A percentile compares a stretch with the other conserved stretches of the same genome.
Conservation (phyloP, 2,113 vertebrate species). For the Dicaeum eximium region DNA sequence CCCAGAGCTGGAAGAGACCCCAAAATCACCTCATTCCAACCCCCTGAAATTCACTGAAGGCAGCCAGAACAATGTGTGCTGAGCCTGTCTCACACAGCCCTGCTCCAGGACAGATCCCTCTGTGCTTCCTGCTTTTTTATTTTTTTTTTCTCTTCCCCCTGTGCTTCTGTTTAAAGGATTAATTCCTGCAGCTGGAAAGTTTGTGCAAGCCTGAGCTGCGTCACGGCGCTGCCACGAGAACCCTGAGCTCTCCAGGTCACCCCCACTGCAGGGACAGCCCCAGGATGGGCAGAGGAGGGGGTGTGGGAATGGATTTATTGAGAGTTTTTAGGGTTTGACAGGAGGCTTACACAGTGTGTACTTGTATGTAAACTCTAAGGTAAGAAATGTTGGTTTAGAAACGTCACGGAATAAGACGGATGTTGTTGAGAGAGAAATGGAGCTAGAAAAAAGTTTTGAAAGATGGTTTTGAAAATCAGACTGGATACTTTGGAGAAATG, state of each 20-base stretch:
- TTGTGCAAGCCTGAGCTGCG: background rate
- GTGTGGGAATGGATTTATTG: no score
- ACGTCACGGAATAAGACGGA: no score
- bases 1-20: background rate
- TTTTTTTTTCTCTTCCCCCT: background rate
- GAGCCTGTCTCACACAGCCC: background rate
- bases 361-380: no score
- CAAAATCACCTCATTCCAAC: background rate
- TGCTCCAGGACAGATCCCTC: background rate
- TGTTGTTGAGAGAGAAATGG: no score
- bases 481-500: no score
- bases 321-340: no score
- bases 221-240: background rate
- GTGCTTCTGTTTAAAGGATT: background rate
- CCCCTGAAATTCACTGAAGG: rapidly evolving
- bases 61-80: background rate
- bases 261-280: background rate
- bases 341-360: no score
- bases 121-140: background rate
- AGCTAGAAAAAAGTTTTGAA: no score
- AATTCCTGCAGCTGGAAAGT: background rate
- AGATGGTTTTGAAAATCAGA: no score
- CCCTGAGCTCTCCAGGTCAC: background rate
- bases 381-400: no score
- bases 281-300: background rate